phyloP scores from a whole-genome alignment of 2,888 invertebrate species.

The Deroplatys truncata region DNA sequence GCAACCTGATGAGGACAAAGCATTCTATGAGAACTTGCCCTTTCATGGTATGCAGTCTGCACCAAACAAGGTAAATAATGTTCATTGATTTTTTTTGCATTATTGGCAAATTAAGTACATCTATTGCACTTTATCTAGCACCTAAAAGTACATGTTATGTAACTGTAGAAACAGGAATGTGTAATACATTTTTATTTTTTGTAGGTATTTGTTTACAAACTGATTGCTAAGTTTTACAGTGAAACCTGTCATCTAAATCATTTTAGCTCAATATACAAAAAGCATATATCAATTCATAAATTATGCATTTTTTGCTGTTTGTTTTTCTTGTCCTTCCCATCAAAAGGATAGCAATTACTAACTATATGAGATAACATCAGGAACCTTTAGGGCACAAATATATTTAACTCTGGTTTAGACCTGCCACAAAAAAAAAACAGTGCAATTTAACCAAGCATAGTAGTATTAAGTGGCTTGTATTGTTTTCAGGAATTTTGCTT shows the following conservation, averaged over 20 bases:
- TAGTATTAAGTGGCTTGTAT: too few species aligned
- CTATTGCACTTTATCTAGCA: not conserved
- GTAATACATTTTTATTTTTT: not conserved
- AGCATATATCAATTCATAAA: not conserved
- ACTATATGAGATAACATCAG: too few species aligned
- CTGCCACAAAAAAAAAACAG: too few species aligned
- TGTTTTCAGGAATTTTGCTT: not conserved
- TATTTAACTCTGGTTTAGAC: too few species aligned
- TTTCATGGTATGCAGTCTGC: slow-evolving; percentile 93
- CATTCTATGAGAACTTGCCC: slow-evolving; percentile 88
- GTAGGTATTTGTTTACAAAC: not conserved
- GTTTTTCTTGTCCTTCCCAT: too few species aligned
- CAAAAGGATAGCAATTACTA: too few species aligned
- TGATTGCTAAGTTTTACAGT: slow-evolving; percentile 5
- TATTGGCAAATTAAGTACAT: not conserved
- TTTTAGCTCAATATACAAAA: not conserved
- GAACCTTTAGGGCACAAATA: too few species aligned
- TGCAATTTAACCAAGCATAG: too few species aligned
- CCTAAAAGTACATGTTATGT: not conserved
- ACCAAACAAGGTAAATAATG: slow-evolving; percentile 77
- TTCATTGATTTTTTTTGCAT: not conserved
- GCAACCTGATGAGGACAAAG: slow-evolving; percentile 71
- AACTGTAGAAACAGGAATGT: not conserved
- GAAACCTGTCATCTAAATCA: slow-evolving; percentile 21
- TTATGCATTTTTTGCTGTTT: not conserved